Percentiles rank a stretch among this genome's conserved stretches.
phyloP scores from a whole-genome alignment of 92 coral and sea anemone genomes.

The Meandrina meandrites region DNA sequence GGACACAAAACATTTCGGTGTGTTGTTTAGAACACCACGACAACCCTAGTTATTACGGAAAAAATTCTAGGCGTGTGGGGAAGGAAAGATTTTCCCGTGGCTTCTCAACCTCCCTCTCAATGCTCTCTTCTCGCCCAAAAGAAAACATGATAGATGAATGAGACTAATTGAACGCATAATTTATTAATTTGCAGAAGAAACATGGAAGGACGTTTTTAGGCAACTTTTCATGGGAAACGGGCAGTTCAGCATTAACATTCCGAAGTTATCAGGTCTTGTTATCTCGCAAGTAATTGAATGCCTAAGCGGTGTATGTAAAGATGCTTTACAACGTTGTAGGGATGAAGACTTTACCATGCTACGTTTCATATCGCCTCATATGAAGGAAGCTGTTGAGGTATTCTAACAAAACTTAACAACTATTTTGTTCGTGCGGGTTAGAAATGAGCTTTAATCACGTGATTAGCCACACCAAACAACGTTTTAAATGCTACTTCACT shows the following conservation, averaged over 20 bases:
- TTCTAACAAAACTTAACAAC: not conserved
- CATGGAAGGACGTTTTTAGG: not conserved
- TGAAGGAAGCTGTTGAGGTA: conserved; percentile 20
- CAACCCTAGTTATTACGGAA: too few species aligned
- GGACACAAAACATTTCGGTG: too few species aligned
- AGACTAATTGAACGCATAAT: not conserved
- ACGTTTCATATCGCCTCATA: conserved; percentile 13
- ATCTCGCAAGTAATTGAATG: conserved; percentile 13
- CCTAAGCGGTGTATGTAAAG: conserved; percentile 2
- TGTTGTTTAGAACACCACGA: too few species aligned
- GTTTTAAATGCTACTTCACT: too few species aligned
- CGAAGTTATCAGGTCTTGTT: not conserved
- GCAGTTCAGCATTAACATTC: not conserved
- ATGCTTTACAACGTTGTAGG: conserved; percentile 4
- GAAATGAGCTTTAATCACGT: too few species aligned
- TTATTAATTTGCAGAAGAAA: conserved; percentile 9
- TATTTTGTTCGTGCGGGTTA: too few species aligned
- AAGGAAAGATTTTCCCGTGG: too few species aligned
- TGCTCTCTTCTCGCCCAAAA: too few species aligned
- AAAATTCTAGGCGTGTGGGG: too few species aligned
- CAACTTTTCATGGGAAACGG: not conserved
- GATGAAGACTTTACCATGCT: conserved; percentile 17
- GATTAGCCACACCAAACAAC: too few species aligned
- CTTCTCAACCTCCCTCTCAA: too few species aligned
- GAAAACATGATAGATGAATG: too few species aligned